Percentiles rank a stretch among this genome's conserved stretches.
phyloP scores from a whole-genome alignment of 2,888 invertebrate genomes.

The Zhuqinia jingwanae region DNA sequence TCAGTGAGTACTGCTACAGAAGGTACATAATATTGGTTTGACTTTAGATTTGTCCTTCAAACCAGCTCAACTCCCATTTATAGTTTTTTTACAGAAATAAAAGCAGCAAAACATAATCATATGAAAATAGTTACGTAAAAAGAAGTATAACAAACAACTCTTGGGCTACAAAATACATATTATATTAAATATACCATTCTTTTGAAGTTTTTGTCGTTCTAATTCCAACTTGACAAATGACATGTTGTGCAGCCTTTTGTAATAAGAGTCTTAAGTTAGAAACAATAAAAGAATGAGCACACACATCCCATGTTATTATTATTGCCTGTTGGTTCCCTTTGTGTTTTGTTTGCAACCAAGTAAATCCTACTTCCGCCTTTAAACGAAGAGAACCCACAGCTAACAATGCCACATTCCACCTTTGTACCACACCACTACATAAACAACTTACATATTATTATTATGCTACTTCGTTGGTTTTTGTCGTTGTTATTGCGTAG shows the following conservation, averaged over 20 bases:
- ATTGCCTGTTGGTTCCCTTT: not conserved
- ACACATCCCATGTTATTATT: not conserved
- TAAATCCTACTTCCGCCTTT: conserved; percentile 26
- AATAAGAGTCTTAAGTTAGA: not conserved
- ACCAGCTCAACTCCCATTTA: too few relatives aligned
- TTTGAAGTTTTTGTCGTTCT: too few relatives aligned
- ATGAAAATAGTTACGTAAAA: too few relatives aligned
- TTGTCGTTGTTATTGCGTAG: not conserved
- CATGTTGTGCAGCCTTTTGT: not conserved
- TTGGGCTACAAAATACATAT: too few relatives aligned
- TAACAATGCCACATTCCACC: not conserved
- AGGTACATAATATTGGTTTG: too few relatives aligned
- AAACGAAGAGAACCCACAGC: not conserved
- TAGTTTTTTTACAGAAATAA: too few relatives aligned
- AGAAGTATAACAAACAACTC: too few relatives aligned
- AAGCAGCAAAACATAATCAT: too few relatives aligned
- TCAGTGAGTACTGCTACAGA: too few relatives aligned
- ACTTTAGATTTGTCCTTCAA: too few relatives aligned
- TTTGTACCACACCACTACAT: not conserved
- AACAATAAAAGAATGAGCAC: conserved; percentile 22
- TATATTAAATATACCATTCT: too few relatives aligned
- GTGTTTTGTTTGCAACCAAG: not conserved
- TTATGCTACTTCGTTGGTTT: too few relatives aligned
- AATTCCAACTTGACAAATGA: not conserved
- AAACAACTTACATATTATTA: not conserved